Base-by-base conservation (phyloP, 2,888 invertebrate genomes). In the Brachypterus glaber region DNA sequence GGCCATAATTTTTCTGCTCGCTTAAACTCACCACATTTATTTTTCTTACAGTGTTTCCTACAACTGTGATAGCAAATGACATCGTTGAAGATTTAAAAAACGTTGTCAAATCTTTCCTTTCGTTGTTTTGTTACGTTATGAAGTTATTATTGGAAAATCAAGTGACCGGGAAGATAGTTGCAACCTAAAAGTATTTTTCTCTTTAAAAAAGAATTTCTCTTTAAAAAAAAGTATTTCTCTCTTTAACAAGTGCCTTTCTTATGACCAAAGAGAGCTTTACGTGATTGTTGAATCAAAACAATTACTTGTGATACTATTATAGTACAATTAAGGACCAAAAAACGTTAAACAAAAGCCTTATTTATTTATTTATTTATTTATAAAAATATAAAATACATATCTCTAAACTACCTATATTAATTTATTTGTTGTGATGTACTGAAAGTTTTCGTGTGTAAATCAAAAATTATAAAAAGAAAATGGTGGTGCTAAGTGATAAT, bases 401-500 rank as follows among this genome's bases (percentile, higher is more conserved):
- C 41, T 45, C 47, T 12, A n/a, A n/a, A n/a, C n/a, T n/a, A n/a
- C n/a, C n/a, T n/a, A n/a, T n/a, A n/a, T n/a, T n/a, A n/a, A n/a
- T 25, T 13, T 30, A 36, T 37, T 29, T 18, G 12, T 41, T 40
- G 41, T 45, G 49, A 43, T 40, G 48, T 47, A n/a, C n/a, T n/a
- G n/a, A n/a, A n/a, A n/a, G n/a, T n/a, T n/a, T n/a, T n/a, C n/a
- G 24, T 24, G 24, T 24, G 8, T 24, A n/a, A 11, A 11, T 11
- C 12, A 29, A 29, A 7, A 16, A 15, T 12, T 31, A 9, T 21
- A 21, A 11, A 21, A 45, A 45, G 45, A 49, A 44, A 27, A 61
- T 56, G 62, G 80, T 81, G 76, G 81, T 81, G 60, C 76, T 87
- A 58, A 77, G 87, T 64, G 82, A 82, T 64, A 76, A 79, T 59